phyloP scores from a whole-genome alignment of 2,888 invertebrate species.

The Luperina nickerlii region DNA sequence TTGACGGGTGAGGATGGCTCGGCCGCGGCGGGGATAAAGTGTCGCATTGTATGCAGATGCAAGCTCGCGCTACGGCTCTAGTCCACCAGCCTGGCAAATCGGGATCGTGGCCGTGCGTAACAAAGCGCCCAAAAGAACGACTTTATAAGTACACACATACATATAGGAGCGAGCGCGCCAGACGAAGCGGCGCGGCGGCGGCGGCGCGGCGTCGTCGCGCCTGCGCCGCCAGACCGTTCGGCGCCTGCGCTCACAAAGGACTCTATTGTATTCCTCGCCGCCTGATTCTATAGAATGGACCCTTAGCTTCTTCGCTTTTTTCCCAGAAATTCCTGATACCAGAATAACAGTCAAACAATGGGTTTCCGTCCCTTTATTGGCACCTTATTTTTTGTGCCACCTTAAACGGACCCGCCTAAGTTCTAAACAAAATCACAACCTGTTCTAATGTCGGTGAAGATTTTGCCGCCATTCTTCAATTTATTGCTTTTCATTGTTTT shows the following conservation, averaged over 20 bases:
- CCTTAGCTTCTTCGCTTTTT: slow-evolving; percentile 82
- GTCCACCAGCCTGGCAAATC: slow-evolving; percentile 58
- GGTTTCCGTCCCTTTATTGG: slow-evolving; percentile 90
- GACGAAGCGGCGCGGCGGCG: slow-evolving; percentile 82
- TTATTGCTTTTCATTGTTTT: slow-evolving; percentile 67
- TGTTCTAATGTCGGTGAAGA: slow-evolving; percentile 80
- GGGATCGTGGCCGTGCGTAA: slow-evolving; percentile 66
- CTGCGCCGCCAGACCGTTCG: slow-evolving; percentile 84
- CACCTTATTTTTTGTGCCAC: slow-evolving; percentile 88
- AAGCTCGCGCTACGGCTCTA: slow-evolving; percentile 66
- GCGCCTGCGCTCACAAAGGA: slow-evolving; percentile 89
- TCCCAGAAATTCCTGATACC: slow-evolving; percentile 86
- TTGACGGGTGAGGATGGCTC: slow-evolving; percentile 30
- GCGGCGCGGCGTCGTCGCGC: slow-evolving; percentile 51
- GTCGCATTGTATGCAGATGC: slow-evolving; percentile 77
- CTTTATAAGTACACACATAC: slow-evolving; percentile 38
- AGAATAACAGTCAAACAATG: slow-evolving; percentile 89
- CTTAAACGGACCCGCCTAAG: slow-evolving; percentile 85
- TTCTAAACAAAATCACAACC: slow-evolving; percentile 86
- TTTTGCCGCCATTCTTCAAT: slow-evolving; percentile 70
- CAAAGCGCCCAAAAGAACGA: slow-evolving; percentile 58
- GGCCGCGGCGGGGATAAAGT: slow-evolving; percentile 53
- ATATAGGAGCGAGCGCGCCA: slow-evolving; percentile 67
- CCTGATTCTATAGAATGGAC: slow-evolving; percentile 83
- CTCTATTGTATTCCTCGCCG: slow-evolving; percentile 85